Evolutionary conservation across 2,113 vertebrate species (phyloP).

Genomic region (Globicephala melas): DNA sequence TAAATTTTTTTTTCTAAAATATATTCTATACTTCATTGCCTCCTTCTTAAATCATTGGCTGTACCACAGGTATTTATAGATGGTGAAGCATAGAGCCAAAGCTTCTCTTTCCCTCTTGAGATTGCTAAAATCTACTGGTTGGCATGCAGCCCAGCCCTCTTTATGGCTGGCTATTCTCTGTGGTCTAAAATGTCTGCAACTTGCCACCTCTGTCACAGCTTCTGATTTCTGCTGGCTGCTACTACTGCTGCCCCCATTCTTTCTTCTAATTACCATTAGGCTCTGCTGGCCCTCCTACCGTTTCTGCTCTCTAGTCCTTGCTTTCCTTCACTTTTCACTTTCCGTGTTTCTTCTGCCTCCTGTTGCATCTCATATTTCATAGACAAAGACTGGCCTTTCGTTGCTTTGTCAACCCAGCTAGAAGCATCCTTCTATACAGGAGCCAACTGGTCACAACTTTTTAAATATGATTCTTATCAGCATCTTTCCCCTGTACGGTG

Average conservation of each 20-base stretch:
- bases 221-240: neutral
- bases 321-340: neutral
- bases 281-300: neutral
- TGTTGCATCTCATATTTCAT: neutral
- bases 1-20: constrained; percentile 12
- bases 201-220: constrained; percentile 1
- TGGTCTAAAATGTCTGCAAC: constrained; percentile 24
- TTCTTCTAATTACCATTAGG: neutral
- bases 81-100: neutral
- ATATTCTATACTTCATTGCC: neutral
- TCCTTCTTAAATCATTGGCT: neutral
- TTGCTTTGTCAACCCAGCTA: neutral
- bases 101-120: neutral
- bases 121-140: constrained; percentile 28
- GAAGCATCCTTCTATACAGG: neutral
- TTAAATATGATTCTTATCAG: neutral
- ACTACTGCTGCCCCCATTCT: neutral
- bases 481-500: neutral
- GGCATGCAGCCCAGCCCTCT: constrained; percentile 37
- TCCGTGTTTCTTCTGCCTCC: neutral
- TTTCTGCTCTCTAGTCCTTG: neutral
- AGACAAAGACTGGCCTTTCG: neutral
- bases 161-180: neutral
- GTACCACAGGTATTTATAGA: neutral
- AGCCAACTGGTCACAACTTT: neutral